Percentiles rank a stretch among this genome's conserved stretches.
Conservation (phyloP, 1,140 invertebrate species). For the Drosophila nigrodunni region DNA sequence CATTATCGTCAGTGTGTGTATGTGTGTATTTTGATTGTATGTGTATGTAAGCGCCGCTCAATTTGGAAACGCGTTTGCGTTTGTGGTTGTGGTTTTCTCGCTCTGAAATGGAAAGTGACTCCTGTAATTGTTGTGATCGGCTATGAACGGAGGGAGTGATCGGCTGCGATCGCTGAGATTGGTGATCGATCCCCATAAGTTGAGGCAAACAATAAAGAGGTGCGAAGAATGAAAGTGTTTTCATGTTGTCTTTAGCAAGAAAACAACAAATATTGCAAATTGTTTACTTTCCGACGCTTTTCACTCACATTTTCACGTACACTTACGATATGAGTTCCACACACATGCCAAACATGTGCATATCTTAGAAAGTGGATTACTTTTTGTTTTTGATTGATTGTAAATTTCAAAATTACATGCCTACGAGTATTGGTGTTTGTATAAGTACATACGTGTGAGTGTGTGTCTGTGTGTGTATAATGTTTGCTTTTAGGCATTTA, state of each 20-base stretch:
- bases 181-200: constrained; percentile 63
- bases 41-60: constrained; percentile 41
- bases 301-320: constrained; percentile 22
- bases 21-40: constrained; percentile 2
- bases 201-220: constrained; percentile 54
- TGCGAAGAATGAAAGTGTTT: constrained; percentile 73
- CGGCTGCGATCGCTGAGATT: constrained; percentile 23
- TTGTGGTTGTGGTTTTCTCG: constrained; percentile 34
- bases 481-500: not conserved
- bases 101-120: constrained; percentile 69
- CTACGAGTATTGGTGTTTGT: too few species aligned
- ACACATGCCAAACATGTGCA: constrained; percentile 9
- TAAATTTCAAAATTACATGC: constrained; percentile 1
- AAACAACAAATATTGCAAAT: constrained; percentile 29
- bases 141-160: not conserved
- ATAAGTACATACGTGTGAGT: not conserved
- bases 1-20: constrained; percentile 46
- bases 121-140: constrained; percentile 30
- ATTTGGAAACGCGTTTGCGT: constrained; percentile 66
- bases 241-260: constrained; percentile 9
- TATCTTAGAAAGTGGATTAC: constrained; percentile 43
- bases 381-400: constrained; percentile 23
- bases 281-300: constrained; percentile 37
- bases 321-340: not conserved
- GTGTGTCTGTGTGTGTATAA: not conserved